A percentile compares a stretch with the other conserved stretches of the same genome.
Conservation (phyloP, 2,113 vertebrate genomes). For the Numida meleagris region DNA sequence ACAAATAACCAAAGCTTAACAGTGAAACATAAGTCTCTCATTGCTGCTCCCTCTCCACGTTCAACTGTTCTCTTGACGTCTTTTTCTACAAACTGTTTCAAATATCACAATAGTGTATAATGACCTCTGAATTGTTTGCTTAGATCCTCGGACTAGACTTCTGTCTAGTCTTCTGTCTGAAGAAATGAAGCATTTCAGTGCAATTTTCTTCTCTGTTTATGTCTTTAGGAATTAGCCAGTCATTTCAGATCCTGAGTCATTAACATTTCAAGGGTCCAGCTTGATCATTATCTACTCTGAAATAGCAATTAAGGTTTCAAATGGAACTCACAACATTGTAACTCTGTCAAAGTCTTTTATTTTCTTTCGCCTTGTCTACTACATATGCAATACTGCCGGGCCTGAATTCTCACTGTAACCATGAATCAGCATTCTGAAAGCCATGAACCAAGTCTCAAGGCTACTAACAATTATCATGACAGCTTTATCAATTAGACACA, state of each 20-base stretch:
- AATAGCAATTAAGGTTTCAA: background rate
- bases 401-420: background rate
- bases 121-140: background rate
- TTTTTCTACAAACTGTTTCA: background rate
- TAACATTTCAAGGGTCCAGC: background rate
- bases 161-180: background rate
- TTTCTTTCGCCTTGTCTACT: background rate
- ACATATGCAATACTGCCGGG: background rate
- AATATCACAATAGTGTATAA: background rate
- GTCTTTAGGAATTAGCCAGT: background rate
- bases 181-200: background rate
- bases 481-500: background rate
- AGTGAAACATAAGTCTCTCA: background rate
- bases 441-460: background rate
- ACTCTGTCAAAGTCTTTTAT: background rate
- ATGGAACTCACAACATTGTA: background rate
- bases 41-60: background rate
- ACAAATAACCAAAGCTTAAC: accelerated
- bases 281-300: background rate
- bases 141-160: background rate
- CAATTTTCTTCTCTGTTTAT: background rate
- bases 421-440: background rate
- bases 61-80: accelerated
- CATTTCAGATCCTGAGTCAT: background rate
- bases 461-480: background rate